Evolutionary conservation across 2,113 vertebrate species (phyloP), one percentile per base, ranked within the genome.

Genomic region (Clinocottus analis): DNA sequence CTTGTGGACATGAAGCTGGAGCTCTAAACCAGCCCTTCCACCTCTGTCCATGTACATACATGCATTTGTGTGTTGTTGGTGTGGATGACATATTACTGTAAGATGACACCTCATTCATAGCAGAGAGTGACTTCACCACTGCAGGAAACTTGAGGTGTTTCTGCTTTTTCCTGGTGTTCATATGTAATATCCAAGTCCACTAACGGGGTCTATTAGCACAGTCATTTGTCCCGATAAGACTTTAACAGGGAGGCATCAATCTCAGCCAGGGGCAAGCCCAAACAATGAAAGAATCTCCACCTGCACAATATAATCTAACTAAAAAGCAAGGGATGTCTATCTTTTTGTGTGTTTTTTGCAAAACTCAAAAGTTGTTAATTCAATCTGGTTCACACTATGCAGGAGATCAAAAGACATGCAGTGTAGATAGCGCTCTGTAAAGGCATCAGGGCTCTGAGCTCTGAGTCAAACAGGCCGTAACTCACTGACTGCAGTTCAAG

Each of bases 71-170:
- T 23, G 21, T 41, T 33, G 9, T 73, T 16, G 53, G 14, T 45
- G n/a, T 41, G 17, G 12, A 29, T 58, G 60, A 66, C 23, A 43
- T 37, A 19, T 53, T 55, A n/a, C 33, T 55, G 7, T 62, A 62
- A 5, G 29, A 58, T 62, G 58, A 27, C 27, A 47, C 58, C 58
- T 14, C 43, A 8, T 51, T 62, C 56, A 17, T 3, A 19, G 80
- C n/a, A 56, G 58, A 23, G 53, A 23, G 53, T 64, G 72, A 85
- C 72, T 74, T 68, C 70, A 73, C 65, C 63, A 19, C 49, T 47
- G 47, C n/a, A 72, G 55, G 73, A 67, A 74, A 64, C 27, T 9
- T 55, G n/a, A 51, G 65, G 77, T 12, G 0, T 53, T 2, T 1
- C 7, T 33, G n/a, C 19, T 66, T 55, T 45, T 31, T 10, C 14